Conservation (phyloP, 2,888 invertebrate genomes). For the Oligia fasciuncula region DNA sequence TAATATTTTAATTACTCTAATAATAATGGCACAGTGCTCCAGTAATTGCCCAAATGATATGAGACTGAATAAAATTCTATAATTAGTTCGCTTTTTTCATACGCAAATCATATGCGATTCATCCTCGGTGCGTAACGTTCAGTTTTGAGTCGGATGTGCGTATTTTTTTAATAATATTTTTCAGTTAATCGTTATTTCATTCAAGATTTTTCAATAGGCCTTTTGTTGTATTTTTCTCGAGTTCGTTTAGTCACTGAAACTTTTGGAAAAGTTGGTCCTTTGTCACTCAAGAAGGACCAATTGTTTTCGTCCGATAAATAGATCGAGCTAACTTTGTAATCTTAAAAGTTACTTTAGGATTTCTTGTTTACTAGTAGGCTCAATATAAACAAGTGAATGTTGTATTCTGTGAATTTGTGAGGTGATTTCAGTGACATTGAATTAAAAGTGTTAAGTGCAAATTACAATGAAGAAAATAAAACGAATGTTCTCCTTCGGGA, state of each 20-base stretch:
- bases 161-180: neutral
- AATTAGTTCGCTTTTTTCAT: conserved; percentile 55
- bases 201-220: neutral
- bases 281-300: neutral
- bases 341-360: neutral
- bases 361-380: neutral
- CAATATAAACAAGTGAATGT: conserved; percentile 34
- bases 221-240: neutral
- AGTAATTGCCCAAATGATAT: conserved; percentile 36
- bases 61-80: conserved; percentile 50
- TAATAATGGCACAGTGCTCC: conserved; percentile 29
- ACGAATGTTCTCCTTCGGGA: conserved; percentile 82
- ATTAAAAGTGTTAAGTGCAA: conserved; percentile 43
- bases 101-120: conserved; percentile 52
- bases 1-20: conserved; percentile 39
- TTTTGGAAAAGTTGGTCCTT: conserved; percentile 7
- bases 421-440: conserved; percentile 16
- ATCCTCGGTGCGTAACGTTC: conserved; percentile 30
- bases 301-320: neutral
- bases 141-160: conserved; percentile 8
- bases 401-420: conserved; percentile 8
- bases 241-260: neutral
- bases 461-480: conserved; percentile 84
- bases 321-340: neutral
- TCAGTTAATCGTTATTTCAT: neutral